These are phyloP conservation scores for Decapterus maruadsi DNA, from an alignment of 2,797 vertebrate genomes.

Conservation along the genomic window DNA sequence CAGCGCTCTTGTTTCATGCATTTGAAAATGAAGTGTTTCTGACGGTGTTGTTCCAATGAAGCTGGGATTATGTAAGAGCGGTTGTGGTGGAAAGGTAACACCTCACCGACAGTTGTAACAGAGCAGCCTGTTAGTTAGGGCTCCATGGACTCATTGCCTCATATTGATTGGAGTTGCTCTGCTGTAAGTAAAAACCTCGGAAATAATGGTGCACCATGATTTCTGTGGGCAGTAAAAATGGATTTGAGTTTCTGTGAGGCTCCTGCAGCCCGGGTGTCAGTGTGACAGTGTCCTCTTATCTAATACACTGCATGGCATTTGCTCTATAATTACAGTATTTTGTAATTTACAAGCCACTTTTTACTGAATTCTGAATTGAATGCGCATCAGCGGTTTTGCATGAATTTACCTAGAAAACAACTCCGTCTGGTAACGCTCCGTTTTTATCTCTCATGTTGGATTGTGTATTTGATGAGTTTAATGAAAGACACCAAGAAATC, in stretches of 20 bases:
- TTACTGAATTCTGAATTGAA: too few relatives aligned
- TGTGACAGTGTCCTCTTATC: constrained; percentile 23
- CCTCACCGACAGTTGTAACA: constrained; percentile 20
- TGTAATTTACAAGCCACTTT: too few relatives aligned
- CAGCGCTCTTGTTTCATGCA: constrained; percentile 13
- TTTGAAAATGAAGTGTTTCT: constrained; percentile 33
- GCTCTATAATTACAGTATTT: background rate
- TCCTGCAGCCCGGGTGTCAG: constrained; percentile 19
- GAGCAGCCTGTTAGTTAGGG: constrained; percentile 9
- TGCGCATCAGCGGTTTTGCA: too few relatives aligned
- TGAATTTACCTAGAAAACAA: too few relatives aligned
- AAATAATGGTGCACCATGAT: background rate
- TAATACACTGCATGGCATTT: constrained; percentile 3
- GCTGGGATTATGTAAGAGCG: constrained; percentile 37
- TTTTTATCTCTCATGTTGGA: too few relatives aligned
- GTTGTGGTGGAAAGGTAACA: constrained; percentile 19
- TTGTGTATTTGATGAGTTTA: too few relatives aligned
- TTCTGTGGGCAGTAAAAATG: constrained; percentile 56
- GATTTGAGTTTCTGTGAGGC: constrained; percentile 34
- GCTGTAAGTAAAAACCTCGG: constrained; percentile 51
- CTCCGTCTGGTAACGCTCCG: too few relatives aligned
- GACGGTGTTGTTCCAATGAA: constrained; percentile 23
- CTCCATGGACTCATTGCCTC: constrained; percentile 17
- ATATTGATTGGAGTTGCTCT: constrained; percentile 44
- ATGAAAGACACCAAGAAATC: too few relatives aligned